These are phyloP conservation scores for Hesperophylax magnus DNA, from an alignment of 1,140 invertebrate genomes.

Conservation along the genomic window DNA sequence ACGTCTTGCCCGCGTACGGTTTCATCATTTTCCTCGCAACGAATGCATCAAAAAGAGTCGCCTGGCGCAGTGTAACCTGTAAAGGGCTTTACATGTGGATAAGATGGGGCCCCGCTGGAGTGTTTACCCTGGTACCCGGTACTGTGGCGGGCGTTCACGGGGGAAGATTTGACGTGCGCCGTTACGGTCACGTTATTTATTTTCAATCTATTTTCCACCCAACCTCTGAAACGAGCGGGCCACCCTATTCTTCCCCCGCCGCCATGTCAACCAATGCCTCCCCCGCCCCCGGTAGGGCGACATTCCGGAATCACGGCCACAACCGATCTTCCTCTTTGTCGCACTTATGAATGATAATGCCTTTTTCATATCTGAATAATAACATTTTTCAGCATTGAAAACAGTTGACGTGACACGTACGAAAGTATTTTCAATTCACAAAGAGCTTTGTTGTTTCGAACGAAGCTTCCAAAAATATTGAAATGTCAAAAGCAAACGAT, in stretches of 20 bases:
- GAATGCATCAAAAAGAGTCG: neutral
- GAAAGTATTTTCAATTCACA: conserved; percentile 14
- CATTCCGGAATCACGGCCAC: neutral
- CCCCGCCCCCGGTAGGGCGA: neutral
- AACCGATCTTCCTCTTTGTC: conserved; percentile 11
- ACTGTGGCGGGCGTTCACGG: neutral
- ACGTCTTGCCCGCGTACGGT: neutral
- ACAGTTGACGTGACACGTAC: neutral
- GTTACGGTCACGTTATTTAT: conserved; percentile 33
- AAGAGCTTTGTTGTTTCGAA: conserved; percentile 11
- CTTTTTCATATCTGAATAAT: conserved; percentile 25
- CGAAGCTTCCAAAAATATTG: neutral
- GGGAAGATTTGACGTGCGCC: neutral
- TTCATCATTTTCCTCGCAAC: neutral
- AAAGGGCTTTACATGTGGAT: no score
- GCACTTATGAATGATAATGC: conserved; percentile 28
- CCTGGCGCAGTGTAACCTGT: neutral
- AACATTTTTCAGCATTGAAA: neutral
- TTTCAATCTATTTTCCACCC: conserved; percentile 35
- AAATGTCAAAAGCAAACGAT: neutral
- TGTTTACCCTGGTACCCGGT: no score
- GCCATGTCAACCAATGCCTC: neutral
- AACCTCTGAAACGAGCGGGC: neutral
- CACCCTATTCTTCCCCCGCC: neutral
- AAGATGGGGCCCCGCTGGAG: no score